phyloP scores from a whole-genome alignment of 2,797 vertebrate species.

The Hydrolagus colliei region DNA sequence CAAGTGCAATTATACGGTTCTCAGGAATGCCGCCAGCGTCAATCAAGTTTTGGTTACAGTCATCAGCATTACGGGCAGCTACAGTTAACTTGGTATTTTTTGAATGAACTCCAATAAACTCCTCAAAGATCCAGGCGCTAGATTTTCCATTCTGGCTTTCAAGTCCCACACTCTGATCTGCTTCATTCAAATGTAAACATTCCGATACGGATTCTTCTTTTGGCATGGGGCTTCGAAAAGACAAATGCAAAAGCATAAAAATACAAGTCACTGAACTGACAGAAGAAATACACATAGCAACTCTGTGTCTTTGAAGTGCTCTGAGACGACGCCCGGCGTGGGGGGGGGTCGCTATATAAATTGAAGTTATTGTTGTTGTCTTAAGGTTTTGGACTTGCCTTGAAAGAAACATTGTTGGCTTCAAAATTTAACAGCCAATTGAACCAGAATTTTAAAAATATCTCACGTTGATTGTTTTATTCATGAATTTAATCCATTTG shows the following conservation, averaged over 20 bases:
- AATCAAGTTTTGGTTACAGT: constrained; percentile 60
- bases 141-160: constrained; percentile 65
- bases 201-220: constrained; percentile 46
- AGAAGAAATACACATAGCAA: too few species aligned
- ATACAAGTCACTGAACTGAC: neutral
- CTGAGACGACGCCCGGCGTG: too few species aligned
- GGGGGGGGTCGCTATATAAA: too few species aligned
- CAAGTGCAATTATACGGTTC: constrained; percentile 61
- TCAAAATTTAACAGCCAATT: too few species aligned
- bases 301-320: too few species aligned
- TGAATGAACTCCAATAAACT: constrained; percentile 63
- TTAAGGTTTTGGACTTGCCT: too few species aligned
- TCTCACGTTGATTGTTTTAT: neutral
- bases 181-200: constrained; percentile 52
- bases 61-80: constrained; percentile 54
- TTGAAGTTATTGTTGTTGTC: too few species aligned
- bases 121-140: constrained; percentile 67
- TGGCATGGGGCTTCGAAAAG: constrained; percentile 51
- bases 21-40: constrained; percentile 56
- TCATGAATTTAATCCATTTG: neutral
- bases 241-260: constrained; percentile 25
- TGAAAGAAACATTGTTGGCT: too few species aligned
- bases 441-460: too few species aligned
- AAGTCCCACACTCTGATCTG: constrained; percentile 48
- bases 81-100: constrained; percentile 48